Evolutionary conservation across 2,113 vertebrate genomes (phyloP), one percentile per base, ranked within the genome.

Genomic region (Smithornis capensis): DNA sequence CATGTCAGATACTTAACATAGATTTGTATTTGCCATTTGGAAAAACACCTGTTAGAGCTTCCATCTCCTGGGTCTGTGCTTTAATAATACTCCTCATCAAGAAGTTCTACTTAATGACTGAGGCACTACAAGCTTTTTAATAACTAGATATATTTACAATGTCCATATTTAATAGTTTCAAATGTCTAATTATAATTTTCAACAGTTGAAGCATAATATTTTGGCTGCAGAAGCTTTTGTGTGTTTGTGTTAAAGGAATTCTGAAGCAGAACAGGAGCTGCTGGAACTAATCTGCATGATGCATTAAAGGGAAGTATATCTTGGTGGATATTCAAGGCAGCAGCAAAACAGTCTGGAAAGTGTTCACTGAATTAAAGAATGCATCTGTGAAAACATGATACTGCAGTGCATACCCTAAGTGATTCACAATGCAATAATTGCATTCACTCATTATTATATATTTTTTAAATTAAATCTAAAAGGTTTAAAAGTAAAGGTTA

Each of bases 181-280:
- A 47, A 82, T 82, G 14, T 78, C 59, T 82, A 70, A 94, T 94
- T 78, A 59, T 47, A 15, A 82, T 82, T 93, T 89, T 65, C 52
- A 87, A 0, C 35, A 75, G 57, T 57, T 79, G 76, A 70, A 81
- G 31, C 33, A 7, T 47, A 81, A 67, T 56, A 28, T 89, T 95
- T 88, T 96, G 68, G 56, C 65, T 94, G 55, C 35, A 44, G 59
- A 94, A 84, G 19, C 27, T 77, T 91, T 88, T 94, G 60, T 53
- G 22, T 60, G 37, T 85, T 91, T 94, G 28, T 73, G 16, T 74
- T 84, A 81, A 88, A 81, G 24, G 53, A 84, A 78, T 92, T 91
- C 52, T 69, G 22, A 64, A 89, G 56, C 42, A 62, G 76, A 95
- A 57, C 63, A 65, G 64, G 91, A 90, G 64, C 71, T 92, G 42